Evolutionary conservation across 1,140 invertebrate species (phyloP), one percentile per base, ranked within the genome.

Genomic region (Uloborus diversus): DNA sequence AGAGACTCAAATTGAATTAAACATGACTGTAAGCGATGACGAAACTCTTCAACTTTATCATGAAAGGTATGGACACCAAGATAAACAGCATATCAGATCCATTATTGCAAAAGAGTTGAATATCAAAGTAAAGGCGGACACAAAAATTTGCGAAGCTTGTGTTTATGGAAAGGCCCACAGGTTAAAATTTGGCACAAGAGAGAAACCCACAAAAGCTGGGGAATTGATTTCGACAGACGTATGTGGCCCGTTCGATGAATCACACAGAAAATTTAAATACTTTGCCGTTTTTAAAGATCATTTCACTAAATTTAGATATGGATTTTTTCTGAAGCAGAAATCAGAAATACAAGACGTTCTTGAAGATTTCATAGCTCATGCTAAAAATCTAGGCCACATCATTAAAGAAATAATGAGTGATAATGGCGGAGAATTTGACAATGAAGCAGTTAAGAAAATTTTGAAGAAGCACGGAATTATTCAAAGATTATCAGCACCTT

Each of bases 361-460:
- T 42, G 37, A 42, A 42, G 17, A 42, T 42, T 42, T 42, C 37
- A 1, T 42, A 42, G 2, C 37, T 42, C 37, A 42, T 56, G 35
- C 64, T n/a, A 49, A 79, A 71, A 53, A 17, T 25, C 7, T 49
- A 28, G 37, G 28, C 0, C 53, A 76, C 30, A 49, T 25, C 0
- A 30, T 82, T 0, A 76, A 68, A 30, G 61, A 62, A 33, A 33
- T 81, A 5, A 17, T 69, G 2, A 76, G 37, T 33, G 71, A 81
- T 23, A 82, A 81, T 64, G 71, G 81, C 7, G 59, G 33, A 30
- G 79, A 82, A 49, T 82, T 76, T 62, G 53, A 61, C 30, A 59
- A 69, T 32, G n/a, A 42, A 57, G 14, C 47, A 13, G 47, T 82
- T 14, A 28, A 33, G 51, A 25, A 28, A 17, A 59, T 47, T 4